Evolutionary conservation across 2,888 invertebrate genomes (phyloP), one percentile per base, ranked within the genome.

Genomic region (Drymonia ruficornis): DNA sequence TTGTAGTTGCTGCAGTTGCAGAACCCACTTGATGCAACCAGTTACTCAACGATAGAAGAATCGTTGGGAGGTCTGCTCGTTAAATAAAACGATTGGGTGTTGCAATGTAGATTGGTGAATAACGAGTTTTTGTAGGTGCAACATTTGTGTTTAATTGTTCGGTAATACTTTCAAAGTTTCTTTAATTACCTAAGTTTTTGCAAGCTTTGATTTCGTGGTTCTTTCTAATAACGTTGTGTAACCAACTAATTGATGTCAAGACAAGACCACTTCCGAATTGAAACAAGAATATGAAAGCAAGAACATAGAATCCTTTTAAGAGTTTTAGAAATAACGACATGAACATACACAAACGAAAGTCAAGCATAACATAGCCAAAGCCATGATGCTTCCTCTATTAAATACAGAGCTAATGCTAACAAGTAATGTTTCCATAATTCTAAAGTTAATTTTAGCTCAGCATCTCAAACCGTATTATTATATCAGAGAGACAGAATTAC

Each of bases 1-100:
- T 34, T 9, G 46, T 13, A 13, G 15, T 29, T 12, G 31, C 9
- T 45, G 45, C 45, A 45, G 34, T 34, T 47, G 11, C 34, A 47
- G 34, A 34, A 16, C 9, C 11, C n/a, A 31, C 11, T 47, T 34
- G 16, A 47, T 47, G 47, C 47, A 47, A 47, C 34, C 15, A 23
- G 11, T 47, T 34, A 47, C 34, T 34, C 34, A 47, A 47, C 28
- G 16, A 40, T 7, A 8, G 11, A 40, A 45, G 28, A n/a, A 45
- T 45, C 45, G 28, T 28, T 15, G 13, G 13, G 13, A 13, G 6
- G 36, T 36, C 36, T 6, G n/a, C 11, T 11, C 12, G 31, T 11
- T 1, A 2, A 12, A n/a, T 36, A 36, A 36, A 36, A 36, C 36
- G n/a, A 36, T 36, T 36, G 2, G 36, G 11, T 36, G n/a, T 36